Base-by-base conservation (phyloP, 2,113 vertebrate genomes). In the Gadus chalcogrammus region DNA sequence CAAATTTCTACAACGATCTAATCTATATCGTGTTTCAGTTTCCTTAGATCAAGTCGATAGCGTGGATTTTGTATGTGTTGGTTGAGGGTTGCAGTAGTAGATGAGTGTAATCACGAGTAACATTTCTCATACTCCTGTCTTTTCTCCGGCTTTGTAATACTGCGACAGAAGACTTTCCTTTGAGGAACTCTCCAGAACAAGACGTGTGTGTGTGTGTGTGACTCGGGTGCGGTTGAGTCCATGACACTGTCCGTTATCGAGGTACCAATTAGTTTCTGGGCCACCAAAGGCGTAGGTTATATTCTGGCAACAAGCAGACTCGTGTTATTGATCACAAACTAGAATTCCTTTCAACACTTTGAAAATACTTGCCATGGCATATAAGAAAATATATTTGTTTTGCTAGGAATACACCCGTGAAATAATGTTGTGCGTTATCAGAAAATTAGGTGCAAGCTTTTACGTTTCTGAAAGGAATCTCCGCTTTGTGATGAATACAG, bases 1-100 rank as follows among this genome's bases (percentile, higher is more conserved):
- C 75, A 55, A 73, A 18, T 56, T n/a, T n/a, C n/a, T 68, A 65
- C 62, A 69, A 53, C 28, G 72, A 75, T 79, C 73, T 75, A 18
- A 61, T 83, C 81, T 85, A 74, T 82, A 82, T 66, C 77, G 81
- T 81, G 82, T 71, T 79, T 84, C 42, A 48, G 56, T 85, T 81
- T 24, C 70, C 71, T 27, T 20, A 15, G 69, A 72, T 68, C 67
- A 59, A 79, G 79, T 82, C 16, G 17, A 80, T 81, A 6, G 69
- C 70, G 70, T 78, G 72, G 74, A 53, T 77, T 27, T 79, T 64
- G 68, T 81, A 74, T 67, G 62, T 74, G n/a, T 78, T 70, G 69
- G 81, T 64, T 67, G 72, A 73, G 68, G 67, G 69, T 28, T 67
- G 61, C 68, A 64, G 67, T 63, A 75, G 78, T 76, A 63, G 58